Base-by-base conservation (phyloP, 2,888 invertebrate species). In the Dicroscelio sp. region DNA sequence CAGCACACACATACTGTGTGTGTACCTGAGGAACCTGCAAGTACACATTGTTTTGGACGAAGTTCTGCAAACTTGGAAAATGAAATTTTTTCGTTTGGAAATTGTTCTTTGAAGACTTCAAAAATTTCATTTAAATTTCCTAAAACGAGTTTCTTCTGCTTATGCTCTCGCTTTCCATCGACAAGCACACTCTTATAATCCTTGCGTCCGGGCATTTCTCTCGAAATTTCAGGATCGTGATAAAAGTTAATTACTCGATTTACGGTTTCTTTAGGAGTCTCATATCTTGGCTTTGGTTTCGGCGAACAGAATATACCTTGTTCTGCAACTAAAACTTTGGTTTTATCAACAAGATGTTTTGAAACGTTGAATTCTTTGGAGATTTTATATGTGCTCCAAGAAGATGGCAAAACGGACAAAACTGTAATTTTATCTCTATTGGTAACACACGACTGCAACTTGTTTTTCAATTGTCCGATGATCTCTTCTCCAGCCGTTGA, bases 61-160 rank as follows among this genome's bases (percentile, higher is more conserved):
- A 8, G 14, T 8, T 8, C 8, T 8, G 43, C 43, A 38, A 38
- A 38, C 14, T 38, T 38, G 17, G 25, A 27, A 27, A 63, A 12
- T 27, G 63, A 63, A 25, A 8, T 27, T 67, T 67, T 33, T 14
- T 8, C 14, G 14, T 38, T 14, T 12, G 43, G 43, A 38, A 38
- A 38, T 8, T 14, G 10, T 38, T 55, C 25, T 25, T 25, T 4
- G 23, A 8, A 91, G 83, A 90, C 17, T 23, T 25, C 52, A 60
- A n/a, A 30, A 25, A 71, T n/a, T 82, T 82, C 69, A 17, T 82
- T 82, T 17, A 82, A 25, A 82, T 82, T 58, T 55, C 58, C n/a
- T 3, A 58, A 23, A 3, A 58, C 58, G 2, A 58, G 23, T 6
- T 23, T 1, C 6, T 58, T 58, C 23, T 58, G 25, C 33, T 30